phyloP scores from a whole-genome alignment of 2,888 invertebrate species.

The Merodon equestris region DNA sequence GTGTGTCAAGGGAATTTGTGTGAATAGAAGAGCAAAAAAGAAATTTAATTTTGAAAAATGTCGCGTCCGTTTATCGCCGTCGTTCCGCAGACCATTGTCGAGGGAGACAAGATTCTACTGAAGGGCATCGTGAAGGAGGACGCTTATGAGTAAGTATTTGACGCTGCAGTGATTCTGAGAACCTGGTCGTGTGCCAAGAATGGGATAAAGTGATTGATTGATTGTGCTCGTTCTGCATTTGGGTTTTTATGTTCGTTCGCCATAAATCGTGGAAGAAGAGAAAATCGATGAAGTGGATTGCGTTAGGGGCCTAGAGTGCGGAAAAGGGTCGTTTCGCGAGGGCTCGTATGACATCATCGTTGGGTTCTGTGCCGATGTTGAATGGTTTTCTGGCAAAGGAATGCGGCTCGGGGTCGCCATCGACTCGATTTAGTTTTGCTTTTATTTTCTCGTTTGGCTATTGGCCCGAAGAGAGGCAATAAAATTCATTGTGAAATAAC shows the following conservation, averaged over 20 bases:
- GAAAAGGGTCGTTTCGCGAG: too few species aligned
- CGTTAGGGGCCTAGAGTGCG: slow-evolving; percentile 31
- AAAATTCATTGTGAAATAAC: neutral
- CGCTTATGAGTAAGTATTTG: slow-evolving; percentile 75
- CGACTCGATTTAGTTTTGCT: neutral
- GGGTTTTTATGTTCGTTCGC: too few species aligned
- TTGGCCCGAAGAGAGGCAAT: slow-evolving; percentile 20
- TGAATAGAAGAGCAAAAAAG: slow-evolving; percentile 23
- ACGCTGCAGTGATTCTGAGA: neutral
- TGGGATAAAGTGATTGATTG: slow-evolving; percentile 66
- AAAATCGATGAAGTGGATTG: slow-evolving; percentile 42
- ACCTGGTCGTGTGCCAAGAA: slow-evolving; percentile 1
- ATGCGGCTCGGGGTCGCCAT: slow-evolving; percentile 35
- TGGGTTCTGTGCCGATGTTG: neutral
- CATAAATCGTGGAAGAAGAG: neutral
- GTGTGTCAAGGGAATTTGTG: slow-evolving; percentile 22
- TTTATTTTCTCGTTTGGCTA: slow-evolving; percentile 6
- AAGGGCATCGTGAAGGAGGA: slow-evolving; percentile 73
- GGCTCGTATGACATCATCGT: slow-evolving; percentile 59
- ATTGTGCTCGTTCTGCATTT: too few species aligned
- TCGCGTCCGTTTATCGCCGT: slow-evolving; percentile 72
- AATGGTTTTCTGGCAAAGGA: slow-evolving; percentile 21
- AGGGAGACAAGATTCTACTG: slow-evolving; percentile 73
- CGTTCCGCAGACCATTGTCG: slow-evolving; percentile 72
- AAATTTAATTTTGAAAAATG: slow-evolving; percentile 55